phyloP scores from a whole-genome alignment of 2,888 invertebrate species.

The Nezara viridula region DNA sequence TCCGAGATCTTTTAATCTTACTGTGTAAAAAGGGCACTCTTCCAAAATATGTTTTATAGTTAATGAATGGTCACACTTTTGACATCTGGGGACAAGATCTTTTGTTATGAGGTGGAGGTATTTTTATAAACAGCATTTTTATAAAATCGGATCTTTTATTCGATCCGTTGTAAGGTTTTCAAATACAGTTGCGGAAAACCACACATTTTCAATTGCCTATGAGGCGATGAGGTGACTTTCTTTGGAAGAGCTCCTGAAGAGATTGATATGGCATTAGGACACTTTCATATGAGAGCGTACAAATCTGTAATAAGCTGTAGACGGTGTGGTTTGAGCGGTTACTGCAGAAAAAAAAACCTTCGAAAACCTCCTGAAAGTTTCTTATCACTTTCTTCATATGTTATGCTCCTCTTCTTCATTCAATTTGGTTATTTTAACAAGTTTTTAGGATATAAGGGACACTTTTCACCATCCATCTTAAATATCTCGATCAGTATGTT shows the following conservation, averaged over 20 bases:
- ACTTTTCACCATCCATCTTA: not conserved
- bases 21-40: too few relatives aligned
- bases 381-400: slow-evolving; percentile 43
- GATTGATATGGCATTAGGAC: slow-evolving; percentile 41
- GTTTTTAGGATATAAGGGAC: not conserved
- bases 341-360: slow-evolving; percentile 1
- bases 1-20: too few relatives aligned
- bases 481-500: too few relatives aligned
- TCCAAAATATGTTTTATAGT: too few relatives aligned
- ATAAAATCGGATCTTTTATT: not conserved
- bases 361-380: slow-evolving; percentile 20
- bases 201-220: slow-evolving; percentile 40
- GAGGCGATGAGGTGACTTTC: not conserved
- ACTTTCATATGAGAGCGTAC: slow-evolving; percentile 49
- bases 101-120: too few relatives aligned
- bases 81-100: too few relatives aligned
- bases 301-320: slow-evolving; percentile 23
- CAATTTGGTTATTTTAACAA: not conserved
- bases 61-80: too few relatives aligned
- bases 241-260: slow-evolving; percentile 22
- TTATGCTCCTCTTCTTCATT: not conserved
- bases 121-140: too few relatives aligned
- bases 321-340: slow-evolving; percentile 33
- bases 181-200: slow-evolving; percentile 14
- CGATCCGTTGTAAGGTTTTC: not conserved